These are phyloP conservation scores for Idaea biselata DNA, from an alignment of 2,888 invertebrate species.

Conservation along the genomic window DNA sequence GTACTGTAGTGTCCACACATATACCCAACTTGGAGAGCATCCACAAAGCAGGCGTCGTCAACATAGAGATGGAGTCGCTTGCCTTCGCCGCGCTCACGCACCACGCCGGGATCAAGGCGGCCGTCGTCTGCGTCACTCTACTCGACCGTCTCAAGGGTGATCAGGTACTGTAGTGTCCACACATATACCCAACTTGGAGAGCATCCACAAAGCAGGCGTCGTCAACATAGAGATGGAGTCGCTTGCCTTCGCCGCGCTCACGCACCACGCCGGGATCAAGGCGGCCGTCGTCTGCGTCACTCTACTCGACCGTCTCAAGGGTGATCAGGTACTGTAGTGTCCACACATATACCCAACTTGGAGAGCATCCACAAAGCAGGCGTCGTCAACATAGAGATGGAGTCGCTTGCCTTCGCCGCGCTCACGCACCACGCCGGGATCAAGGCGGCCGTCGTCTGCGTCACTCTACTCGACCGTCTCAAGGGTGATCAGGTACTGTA, in stretches of 20 bases:
- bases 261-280: slow-evolving; percentile 94
- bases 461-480: too few relatives aligned
- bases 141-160: slow-evolving; percentile 96
- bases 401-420: too few relatives aligned
- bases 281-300: slow-evolving; percentile 97
- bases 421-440: too few relatives aligned
- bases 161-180: slow-evolving; percentile 83
- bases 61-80: slow-evolving; percentile 98
- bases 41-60: slow-evolving; percentile 90
- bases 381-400: slow-evolving; percentile 98
- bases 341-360: too few relatives aligned
- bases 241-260: slow-evolving; percentile 94
- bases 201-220: slow-evolving; percentile 80
- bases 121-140: slow-evolving; percentile 96
- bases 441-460: too few relatives aligned
- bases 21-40: slow-evolving; percentile 88
- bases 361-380: slow-evolving; percentile 87
- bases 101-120: slow-evolving; percentile 94
- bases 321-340: slow-evolving; percentile 88
- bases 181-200: too few relatives aligned
- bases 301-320: slow-evolving; percentile 93
- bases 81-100: slow-evolving; percentile 96
- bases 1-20: slow-evolving; percentile 71
- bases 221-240: slow-evolving; percentile 99
- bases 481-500: too few relatives aligned